phyloP scores from a whole-genome alignment of 2,888 invertebrate species.

The Leucophenga maculata region DNA sequence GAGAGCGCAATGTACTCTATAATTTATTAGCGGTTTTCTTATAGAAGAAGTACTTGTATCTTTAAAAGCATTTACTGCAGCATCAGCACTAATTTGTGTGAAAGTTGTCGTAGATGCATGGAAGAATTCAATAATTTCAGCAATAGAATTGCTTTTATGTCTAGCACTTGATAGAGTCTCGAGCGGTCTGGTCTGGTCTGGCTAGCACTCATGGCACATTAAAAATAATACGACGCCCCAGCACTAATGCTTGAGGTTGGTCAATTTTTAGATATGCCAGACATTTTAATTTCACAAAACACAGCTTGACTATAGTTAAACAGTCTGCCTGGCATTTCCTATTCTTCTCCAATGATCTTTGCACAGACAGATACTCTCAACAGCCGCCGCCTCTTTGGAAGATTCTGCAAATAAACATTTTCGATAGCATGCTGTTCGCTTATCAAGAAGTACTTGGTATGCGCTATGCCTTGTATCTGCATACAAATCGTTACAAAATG shows the following conservation, averaged over 20 bases:
- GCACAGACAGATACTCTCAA: neutral
- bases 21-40: slow-evolving; percentile 10
- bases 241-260: neutral
- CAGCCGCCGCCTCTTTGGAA: neutral
- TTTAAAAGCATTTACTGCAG: neutral
- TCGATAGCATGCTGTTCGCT: neutral
- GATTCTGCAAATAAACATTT: slow-evolving; percentile 8
- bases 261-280: slow-evolving; percentile 9
- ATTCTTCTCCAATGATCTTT: neutral
- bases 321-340: neutral
- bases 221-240: neutral
- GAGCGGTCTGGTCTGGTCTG: neutral
- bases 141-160: neutral
- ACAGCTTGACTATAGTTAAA: slow-evolving; percentile 10
- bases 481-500: neutral
- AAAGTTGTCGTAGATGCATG: slow-evolving; percentile 8
- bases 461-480: neutral
- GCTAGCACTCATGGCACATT: neutral
- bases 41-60: neutral
- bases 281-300: slow-evolving; percentile 5
- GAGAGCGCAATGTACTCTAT: slow-evolving; percentile 3
- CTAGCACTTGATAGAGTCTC: neutral
- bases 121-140: neutral
- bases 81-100: slow-evolving; percentile 4
- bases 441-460: neutral